Evolutionary conservation across 2,888 invertebrate genomes (phyloP), one percentile per base, ranked within the genome.

Genomic region (Dolichopus griseipennis): DNA sequence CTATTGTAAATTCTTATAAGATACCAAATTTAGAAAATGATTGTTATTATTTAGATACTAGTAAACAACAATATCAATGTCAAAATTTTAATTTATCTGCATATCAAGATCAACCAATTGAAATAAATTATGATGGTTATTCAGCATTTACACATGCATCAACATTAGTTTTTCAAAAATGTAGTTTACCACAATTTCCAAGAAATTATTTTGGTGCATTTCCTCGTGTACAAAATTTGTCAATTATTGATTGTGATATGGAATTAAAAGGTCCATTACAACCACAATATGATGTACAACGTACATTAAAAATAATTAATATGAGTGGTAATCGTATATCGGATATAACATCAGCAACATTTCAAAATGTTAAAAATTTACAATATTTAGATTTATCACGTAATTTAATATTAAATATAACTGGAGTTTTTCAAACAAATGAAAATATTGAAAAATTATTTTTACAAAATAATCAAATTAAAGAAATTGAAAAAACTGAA

Each of bases 171-270:
- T 64, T 64, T 37, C 33, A 37, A 20, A 64, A 64, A 18, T 64
- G 64, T 37, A 0, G 20, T 33, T 34, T 64, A 37, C 37, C n/a
- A 37, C 10, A 33, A 64, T 20, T 64, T 18, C 64, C 64, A 64
- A 64, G 33, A 33, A 64, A 64, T 64, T 64, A 64, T 64, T 64
- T 37, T 64, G 10, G 18, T n/a, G 64, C 64, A 64, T 64, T 64
- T 64, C 64, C 64, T 18, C 33, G 33, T 20, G 37, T 37, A 20
- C 15, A 20, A 33, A 64, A 64, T 37, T 18, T 64, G 10, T 37
- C 64, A 64, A 64, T 64, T 2, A 37, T 20, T 34, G 33, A 64
- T 64, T 64, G 64, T 64, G 20, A 37, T 2, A 18, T 64, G 18
- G 27, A 27, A 27, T 7, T 63, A 33, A 7, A 6, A 27, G 27